Conservation (phyloP, 2,888 invertebrate genomes). For the Loripinus fragilis region DNA sequence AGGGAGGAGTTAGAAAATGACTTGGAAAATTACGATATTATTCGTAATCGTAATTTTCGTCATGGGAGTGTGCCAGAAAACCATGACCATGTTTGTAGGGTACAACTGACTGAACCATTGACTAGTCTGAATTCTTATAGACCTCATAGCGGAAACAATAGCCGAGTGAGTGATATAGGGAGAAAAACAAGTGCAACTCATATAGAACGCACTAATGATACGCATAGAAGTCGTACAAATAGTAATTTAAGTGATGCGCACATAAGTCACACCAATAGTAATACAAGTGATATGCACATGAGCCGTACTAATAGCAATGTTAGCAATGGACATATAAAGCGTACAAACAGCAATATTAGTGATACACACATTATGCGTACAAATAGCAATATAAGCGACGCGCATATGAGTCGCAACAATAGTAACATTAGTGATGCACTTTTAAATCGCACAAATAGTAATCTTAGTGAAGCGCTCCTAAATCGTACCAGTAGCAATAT, state of each 20-base stretch:
- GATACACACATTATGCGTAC: background rate
- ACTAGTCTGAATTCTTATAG: slow-evolving; percentile 3
- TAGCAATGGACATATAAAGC: background rate
- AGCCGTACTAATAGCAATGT: background rate
- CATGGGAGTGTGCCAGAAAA: slow-evolving; percentile 58
- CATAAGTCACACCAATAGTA: slow-evolving; percentile 3
- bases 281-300: background rate
- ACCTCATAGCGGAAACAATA: background rate
- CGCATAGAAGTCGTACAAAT: background rate
- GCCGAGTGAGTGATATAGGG: background rate
- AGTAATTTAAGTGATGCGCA: slow-evolving; percentile 8
- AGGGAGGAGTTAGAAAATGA: slow-evolving; percentile 63
- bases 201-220: background rate
- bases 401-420: background rate
- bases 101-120: slow-evolving; percentile 34
- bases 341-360: slow-evolving; percentile 1
- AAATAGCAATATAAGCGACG: background rate
- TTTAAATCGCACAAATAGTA: background rate
- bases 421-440: slow-evolving; percentile 3
- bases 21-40: slow-evolving; percentile 59
- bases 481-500: slow-evolving; percentile 9
- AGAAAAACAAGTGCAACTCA: slow-evolving; percentile 1
- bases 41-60: slow-evolving; percentile 57
- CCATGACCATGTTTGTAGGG: slow-evolving; percentile 46
- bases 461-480: background rate